phyloP scores from a whole-genome alignment of 37 sponge, comb jelly and placozoan genomes.

The Cliona cf. orientalis region DNA sequence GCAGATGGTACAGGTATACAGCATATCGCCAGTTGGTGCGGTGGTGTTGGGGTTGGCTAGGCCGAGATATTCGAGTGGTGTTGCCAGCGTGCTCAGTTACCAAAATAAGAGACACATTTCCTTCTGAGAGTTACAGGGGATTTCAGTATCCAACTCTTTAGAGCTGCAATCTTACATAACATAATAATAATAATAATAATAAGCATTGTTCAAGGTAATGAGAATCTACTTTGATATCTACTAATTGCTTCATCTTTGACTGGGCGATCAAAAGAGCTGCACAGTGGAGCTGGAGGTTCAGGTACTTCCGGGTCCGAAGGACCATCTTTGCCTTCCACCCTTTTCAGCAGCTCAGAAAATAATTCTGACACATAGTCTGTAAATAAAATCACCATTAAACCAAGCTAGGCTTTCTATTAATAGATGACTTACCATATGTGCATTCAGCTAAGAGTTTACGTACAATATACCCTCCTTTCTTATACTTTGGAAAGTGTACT shows the following conservation, averaged over 20 bases:
- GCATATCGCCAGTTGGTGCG: too few species aligned
- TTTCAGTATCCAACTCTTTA: too few species aligned
- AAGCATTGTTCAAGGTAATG: not conserved
- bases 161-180: not conserved
- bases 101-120: too few species aligned
- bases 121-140: too few species aligned
- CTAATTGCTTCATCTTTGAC: constrained; percentile 5
- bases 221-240: constrained; percentile 14
- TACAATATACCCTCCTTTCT: constrained; percentile 11
- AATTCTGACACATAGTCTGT: constrained; percentile 23
- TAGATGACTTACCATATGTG: constrained; percentile 13
- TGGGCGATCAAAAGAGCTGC: not conserved
- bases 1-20: too few species aligned
- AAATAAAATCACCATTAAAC: not conserved
- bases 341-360: not conserved
- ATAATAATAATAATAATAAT: too few species aligned
- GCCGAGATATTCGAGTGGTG: too few species aligned
- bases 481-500: constrained; percentile 9
- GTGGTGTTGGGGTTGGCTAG: too few species aligned
- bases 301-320: not conserved
- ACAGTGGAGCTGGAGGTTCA: not conserved
- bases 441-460: not conserved
- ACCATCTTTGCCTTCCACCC: not conserved
- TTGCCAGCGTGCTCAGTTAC: too few species aligned
- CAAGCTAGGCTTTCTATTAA: not conserved